Evolutionary conservation across 2,113 vertebrate genomes (phyloP).

Genomic region (Zonotrichia leucophrys): DNA sequence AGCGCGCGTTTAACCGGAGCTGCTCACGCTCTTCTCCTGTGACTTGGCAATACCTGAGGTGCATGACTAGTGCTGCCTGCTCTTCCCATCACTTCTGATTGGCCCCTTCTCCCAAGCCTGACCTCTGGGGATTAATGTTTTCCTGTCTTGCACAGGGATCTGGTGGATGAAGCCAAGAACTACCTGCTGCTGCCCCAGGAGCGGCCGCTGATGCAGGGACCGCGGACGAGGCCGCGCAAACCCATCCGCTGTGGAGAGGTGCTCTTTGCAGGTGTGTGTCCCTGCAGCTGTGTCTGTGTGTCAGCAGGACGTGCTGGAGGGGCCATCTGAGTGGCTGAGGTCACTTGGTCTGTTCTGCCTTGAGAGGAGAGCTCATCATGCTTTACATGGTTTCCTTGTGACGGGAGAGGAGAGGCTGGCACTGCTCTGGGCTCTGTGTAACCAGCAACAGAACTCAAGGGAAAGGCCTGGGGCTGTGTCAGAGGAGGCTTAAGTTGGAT

Average conservation of each 20-base stretch:
- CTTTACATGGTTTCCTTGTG: fast-evolving
- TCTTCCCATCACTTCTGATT: background rate
- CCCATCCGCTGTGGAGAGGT: constrained; percentile 98
- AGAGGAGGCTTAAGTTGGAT: background rate
- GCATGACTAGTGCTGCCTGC: background rate
- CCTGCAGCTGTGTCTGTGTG: constrained; percentile 81
- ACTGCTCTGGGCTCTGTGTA: background rate
- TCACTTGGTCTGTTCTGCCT: background rate
- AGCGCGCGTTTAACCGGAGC: fast-evolving
- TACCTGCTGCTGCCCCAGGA: constrained; percentile 97
- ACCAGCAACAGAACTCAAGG: fast-evolving
- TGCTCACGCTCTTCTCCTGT: background rate
- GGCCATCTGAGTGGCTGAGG: background rate
- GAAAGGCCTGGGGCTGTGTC: background rate
- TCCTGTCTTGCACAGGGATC: constrained; percentile 79
- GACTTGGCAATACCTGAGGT: background rate
- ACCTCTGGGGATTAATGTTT: constrained; percentile 4
- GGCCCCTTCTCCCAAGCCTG: background rate
- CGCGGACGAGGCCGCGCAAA: constrained; percentile 92
- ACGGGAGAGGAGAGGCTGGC: background rate
- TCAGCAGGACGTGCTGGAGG: background rate
- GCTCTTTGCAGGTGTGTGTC: constrained; percentile 91
- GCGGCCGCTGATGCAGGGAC: constrained; percentile 96
- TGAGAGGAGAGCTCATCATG: background rate
- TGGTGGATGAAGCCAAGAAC: constrained; percentile 98